phyloP scores from a whole-genome alignment of 1,140 invertebrate genomes.

The Chionoecetes opilio region DNA sequence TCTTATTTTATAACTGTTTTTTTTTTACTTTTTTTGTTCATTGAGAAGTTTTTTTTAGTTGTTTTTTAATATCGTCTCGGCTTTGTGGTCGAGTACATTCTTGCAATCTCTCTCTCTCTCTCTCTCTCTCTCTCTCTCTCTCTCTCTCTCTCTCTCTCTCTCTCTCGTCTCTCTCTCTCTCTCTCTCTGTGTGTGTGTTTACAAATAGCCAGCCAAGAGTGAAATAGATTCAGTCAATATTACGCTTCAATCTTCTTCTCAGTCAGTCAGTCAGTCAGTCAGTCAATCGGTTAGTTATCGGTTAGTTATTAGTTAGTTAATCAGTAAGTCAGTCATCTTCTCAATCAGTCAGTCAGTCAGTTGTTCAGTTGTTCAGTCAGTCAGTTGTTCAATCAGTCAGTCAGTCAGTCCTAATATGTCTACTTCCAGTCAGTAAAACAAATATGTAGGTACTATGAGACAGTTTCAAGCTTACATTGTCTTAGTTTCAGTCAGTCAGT shows the following conservation, averaged over 20 bases:
- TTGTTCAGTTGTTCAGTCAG: not conserved
- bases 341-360: not conserved
- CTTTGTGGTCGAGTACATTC: not conserved
- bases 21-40: not conserved
- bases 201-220: not conserved
- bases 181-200: constrained; percentile 38
- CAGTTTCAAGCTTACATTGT: too few species aligned
- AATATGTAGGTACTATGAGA: too few species aligned
- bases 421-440: too few species aligned
- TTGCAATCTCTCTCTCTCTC: constrained; percentile 44
- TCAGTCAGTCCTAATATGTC: not conserved
- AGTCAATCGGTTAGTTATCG: not conserved
- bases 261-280: not conserved
- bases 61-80: not conserved
- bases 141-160: constrained; percentile 18
- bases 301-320: not conserved
- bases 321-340: not conserved
- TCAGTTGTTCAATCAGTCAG: not conserved
- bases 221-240: not conserved
- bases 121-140: constrained; percentile 45
- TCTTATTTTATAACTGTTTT: not conserved
- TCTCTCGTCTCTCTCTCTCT: not conserved
- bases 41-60: not conserved
- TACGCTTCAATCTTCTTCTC: not conserved
- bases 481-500: too few species aligned